Conservation (phyloP, 2,113 vertebrate species). For the Panurus biarmicus region DNA sequence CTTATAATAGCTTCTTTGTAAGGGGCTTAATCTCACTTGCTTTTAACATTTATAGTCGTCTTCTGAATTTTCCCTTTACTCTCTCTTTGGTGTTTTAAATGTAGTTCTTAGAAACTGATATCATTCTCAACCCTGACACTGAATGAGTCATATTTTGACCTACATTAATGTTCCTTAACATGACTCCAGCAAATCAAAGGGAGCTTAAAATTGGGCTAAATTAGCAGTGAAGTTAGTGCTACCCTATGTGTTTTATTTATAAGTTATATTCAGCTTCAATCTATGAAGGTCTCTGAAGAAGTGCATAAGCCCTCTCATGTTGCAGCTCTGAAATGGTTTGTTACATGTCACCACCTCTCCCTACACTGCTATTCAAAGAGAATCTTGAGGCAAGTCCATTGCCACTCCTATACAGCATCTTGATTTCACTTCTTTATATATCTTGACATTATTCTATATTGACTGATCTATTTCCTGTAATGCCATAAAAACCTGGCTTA, state of each 20-base stretch:
- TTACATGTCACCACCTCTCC: not conserved
- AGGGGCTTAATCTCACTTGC: not conserved
- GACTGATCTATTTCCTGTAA: not conserved
- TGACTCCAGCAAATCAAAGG: not conserved
- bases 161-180: not conserved
- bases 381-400: not conserved
- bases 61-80: not conserved
- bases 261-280: not conserved
- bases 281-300: not conserved
- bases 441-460: not conserved
- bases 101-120: not conserved
- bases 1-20: not conserved
- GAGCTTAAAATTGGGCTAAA: not conserved
- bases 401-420: not conserved
- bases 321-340: not conserved
- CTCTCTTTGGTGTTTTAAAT: not conserved
- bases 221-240: not conserved
- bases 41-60: not conserved
- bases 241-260: not conserved
- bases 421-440: not conserved
- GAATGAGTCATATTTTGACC: not conserved
- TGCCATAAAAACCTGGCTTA: slow-evolving; percentile 13
- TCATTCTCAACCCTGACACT: not conserved
- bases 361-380: not conserved
- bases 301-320: not conserved